Evolutionary conservation across 2,797 vertebrate genomes (phyloP).

Genomic region (Furcifer pardalis): DNA sequence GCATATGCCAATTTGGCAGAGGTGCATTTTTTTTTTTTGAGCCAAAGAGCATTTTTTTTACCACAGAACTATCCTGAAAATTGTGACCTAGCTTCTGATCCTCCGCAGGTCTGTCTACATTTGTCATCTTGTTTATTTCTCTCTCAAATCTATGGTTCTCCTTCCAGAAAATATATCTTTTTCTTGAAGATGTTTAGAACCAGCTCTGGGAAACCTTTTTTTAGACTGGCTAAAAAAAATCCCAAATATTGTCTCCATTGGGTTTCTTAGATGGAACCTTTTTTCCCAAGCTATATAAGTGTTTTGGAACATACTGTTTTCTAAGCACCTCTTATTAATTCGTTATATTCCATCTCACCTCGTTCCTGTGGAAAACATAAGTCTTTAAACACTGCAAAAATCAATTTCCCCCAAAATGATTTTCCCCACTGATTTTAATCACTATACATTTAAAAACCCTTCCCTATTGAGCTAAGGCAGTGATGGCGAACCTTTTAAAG

Average conservation of each 20-base stretch:
- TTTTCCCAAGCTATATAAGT: conserved; percentile 71
- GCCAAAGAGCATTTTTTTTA: conserved; percentile 51
- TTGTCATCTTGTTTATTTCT: conserved; percentile 37
- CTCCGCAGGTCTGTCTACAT: conserved; percentile 43
- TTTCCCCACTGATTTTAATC: conserved; percentile 30
- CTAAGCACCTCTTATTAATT: conserved; percentile 74
- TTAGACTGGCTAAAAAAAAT: conserved; percentile 72
- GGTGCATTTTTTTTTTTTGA: conserved; percentile 62
- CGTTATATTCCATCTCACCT: conserved; percentile 76
- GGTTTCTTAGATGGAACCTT: conserved; percentile 69
- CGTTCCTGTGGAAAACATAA: conserved; percentile 78
- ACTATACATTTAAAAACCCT: background rate
- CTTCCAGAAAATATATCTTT: conserved; percentile 59
- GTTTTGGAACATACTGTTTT: conserved; percentile 68
- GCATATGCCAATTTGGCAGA: background rate
- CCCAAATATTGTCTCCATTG: conserved; percentile 70
- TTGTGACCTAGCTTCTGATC: conserved; percentile 32
- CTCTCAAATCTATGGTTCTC: conserved; percentile 60
- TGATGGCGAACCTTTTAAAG: too few species aligned
- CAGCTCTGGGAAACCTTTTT: conserved; percentile 60
- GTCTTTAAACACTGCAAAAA: conserved; percentile 75
- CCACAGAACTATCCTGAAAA: conserved; percentile 41
- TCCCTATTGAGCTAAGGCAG: background rate
- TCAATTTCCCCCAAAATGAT: conserved; percentile 57
- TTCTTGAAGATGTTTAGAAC: conserved; percentile 63